These are phyloP conservation scores for Gallinago paraguaiae DNA, from an alignment of 2,113 vertebrate species.

Conservation along the genomic window DNA sequence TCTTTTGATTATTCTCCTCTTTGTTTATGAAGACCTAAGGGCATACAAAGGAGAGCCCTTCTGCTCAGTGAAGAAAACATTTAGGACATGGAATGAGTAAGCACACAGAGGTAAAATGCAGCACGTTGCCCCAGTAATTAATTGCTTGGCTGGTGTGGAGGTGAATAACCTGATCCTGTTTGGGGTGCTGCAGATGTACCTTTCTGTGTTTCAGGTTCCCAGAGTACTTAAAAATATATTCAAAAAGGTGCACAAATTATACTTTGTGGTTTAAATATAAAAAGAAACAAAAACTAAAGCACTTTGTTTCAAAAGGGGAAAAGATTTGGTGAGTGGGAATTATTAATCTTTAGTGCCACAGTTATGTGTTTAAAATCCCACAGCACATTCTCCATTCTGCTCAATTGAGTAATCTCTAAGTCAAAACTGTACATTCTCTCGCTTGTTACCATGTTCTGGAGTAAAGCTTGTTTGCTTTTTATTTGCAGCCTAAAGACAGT, in stretches of 20 bases:
- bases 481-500: not conserved
- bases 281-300: not conserved
- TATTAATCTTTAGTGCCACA: not conserved
- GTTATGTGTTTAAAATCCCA: not conserved
- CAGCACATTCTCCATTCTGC: not conserved
- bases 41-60: not conserved
- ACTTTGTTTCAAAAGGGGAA: not conserved
- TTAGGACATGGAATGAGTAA: constrained; percentile 4
- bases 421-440: not conserved
- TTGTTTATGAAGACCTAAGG: not conserved
- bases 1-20: not conserved
- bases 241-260: not conserved
- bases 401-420: not conserved
- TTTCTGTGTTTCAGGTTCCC: not conserved
- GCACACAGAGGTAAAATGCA: not conserved
- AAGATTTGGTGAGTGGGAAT: not conserved
- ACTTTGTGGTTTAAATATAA: not conserved
- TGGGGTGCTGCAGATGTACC: not conserved
- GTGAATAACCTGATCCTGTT: not conserved
- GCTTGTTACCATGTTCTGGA: not conserved
- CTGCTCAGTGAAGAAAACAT: not conserved
- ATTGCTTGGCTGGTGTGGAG: not conserved
- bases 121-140: not conserved
- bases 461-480: constrained; percentile 7
- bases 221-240: not conserved